Base-by-base conservation (phyloP, 1,140 invertebrate species). In the Tachypleus tridentatus region DNA sequence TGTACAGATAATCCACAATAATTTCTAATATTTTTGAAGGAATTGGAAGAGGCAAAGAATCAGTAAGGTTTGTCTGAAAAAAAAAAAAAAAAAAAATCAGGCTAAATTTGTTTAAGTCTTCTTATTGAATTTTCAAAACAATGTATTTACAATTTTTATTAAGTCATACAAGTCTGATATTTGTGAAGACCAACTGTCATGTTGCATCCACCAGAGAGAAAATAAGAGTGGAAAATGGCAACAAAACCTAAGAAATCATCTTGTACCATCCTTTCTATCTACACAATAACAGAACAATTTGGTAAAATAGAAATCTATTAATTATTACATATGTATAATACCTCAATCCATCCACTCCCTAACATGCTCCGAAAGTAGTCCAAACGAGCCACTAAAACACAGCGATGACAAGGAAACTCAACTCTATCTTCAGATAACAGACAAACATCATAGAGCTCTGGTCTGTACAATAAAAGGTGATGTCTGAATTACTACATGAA, bases 301-400 rank as follows among this genome's bases (percentile, higher is more conserved):
- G 29, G 29, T 29, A 29, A 29, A 29, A 29, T 29, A 29, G 2
- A 29, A 29, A 29, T 29, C 29, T 29, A 29, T 29, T 29, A 29
- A 29, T 29, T 29, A 29, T 29, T 29, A 29, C 29, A 29, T 29
- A 29, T 29, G 29, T 29, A 29, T 29, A 29, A 1, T 71, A 85
- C 85, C 78, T 85, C 84, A 62, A 82, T 80, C 87, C 87, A 89
- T 64, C 83, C 81, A 70, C 81, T 80, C 64, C 82, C 80, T 68
- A 88, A 82, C 85, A 89, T 87, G 67, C 83, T 84, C 60, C 82
- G 77, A 75, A 89, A 91, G 76, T 89, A 89, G 59, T 89, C 86
- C 4, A 86, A 75, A 62, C 87, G 74, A 3, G 86, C 84, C 0
- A 82, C 81, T 47, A 89, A 76, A 56, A 91, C 77, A 75, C 87